phyloP scores from a whole-genome alignment of 2,888 invertebrate genomes.

The Platycheirus albimanus region DNA sequence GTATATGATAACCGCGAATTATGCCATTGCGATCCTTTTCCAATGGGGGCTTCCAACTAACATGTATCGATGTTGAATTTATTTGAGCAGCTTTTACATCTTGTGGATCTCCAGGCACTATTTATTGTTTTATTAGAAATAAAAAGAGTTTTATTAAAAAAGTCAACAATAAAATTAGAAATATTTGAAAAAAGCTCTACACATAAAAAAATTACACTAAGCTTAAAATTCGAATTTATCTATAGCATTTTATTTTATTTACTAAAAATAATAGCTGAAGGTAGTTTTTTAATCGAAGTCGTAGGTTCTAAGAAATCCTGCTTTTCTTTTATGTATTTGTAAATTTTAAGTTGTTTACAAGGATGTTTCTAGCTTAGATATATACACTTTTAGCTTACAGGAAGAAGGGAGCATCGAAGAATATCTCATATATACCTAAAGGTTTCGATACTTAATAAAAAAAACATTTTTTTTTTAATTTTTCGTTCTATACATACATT shows the following conservation, averaged over 20 bases:
- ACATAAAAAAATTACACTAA: slow-evolving; percentile 70
- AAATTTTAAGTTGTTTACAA: background rate
- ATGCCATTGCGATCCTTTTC: slow-evolving; percentile 97
- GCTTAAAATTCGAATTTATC: slow-evolving; percentile 58
- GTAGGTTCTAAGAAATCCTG: slow-evolving; percentile 43
- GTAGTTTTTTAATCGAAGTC: slow-evolving; percentile 50
- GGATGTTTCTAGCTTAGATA: slow-evolving; percentile 35
- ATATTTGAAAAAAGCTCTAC: slow-evolving; percentile 61
- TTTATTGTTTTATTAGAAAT: slow-evolving; percentile 59
- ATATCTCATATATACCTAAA: slow-evolving; percentile 45
- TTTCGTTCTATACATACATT: slow-evolving; percentile 10
- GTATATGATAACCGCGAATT: slow-evolving; percentile 98
- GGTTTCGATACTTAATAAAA: slow-evolving; percentile 53
- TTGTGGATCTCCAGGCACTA: slow-evolving; percentile 99
- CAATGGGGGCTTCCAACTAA: slow-evolving; percentile 96
- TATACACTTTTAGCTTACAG: slow-evolving; percentile 26
- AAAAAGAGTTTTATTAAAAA: slow-evolving; percentile 55
- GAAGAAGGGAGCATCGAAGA: background rate
- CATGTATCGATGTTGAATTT: slow-evolving; percentile 97
- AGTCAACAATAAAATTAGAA: background rate
- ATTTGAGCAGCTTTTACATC: slow-evolving; percentile 94
- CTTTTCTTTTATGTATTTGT: slow-evolving; percentile 2
- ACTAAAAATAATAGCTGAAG: slow-evolving; percentile 35
- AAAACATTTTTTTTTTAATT: slow-evolving; percentile 5
- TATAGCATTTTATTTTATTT: slow-evolving; percentile 39